phyloP scores from a whole-genome alignment of 2,888 invertebrate genomes.

The Calameuta pallipes region DNA sequence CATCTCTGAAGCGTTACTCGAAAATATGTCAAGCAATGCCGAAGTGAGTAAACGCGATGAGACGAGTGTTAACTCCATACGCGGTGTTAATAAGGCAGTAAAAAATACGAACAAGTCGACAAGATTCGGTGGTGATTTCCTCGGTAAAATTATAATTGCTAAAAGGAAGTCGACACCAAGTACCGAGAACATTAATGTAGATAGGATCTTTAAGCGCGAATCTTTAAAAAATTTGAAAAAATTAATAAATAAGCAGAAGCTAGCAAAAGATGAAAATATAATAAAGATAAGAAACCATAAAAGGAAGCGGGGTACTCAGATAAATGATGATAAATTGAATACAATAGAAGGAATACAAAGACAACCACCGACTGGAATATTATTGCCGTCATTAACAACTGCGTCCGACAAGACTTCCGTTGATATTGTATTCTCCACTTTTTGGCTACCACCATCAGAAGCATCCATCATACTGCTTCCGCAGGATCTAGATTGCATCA shows the following conservation, averaged over 20 bases:
- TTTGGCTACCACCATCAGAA: constrained; percentile 77
- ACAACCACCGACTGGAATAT: constrained; percentile 59
- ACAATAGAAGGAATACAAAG: constrained; percentile 59
- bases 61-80: not conserved
- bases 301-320: constrained; percentile 22
- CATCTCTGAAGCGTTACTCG: not conserved
- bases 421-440: constrained; percentile 79
- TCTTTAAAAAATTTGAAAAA: constrained; percentile 34
- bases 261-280: constrained; percentile 21
- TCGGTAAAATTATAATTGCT: not conserved
- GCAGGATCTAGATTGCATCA: constrained; percentile 75
- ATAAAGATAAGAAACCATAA: constrained; percentile 9
- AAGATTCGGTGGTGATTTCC: not conserved
- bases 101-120: not conserved
- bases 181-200: constrained; percentile 38
- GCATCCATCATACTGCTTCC: constrained; percentile 71
- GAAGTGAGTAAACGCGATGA: not conserved
- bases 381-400: constrained; percentile 59
- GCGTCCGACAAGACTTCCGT: constrained; percentile 67
- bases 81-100: constrained; percentile 15
- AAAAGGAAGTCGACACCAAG: constrained; percentile 12
- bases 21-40: constrained; percentile 1
- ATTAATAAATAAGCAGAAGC: constrained; percentile 1
- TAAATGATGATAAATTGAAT: constrained; percentile 61
- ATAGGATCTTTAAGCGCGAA: constrained; percentile 43